A percentile compares a stretch with the other conserved stretches of the same genome.
phyloP scores from a whole-genome alignment of 2,113 vertebrate genomes.

The Capricornis sumatraensis region DNA sequence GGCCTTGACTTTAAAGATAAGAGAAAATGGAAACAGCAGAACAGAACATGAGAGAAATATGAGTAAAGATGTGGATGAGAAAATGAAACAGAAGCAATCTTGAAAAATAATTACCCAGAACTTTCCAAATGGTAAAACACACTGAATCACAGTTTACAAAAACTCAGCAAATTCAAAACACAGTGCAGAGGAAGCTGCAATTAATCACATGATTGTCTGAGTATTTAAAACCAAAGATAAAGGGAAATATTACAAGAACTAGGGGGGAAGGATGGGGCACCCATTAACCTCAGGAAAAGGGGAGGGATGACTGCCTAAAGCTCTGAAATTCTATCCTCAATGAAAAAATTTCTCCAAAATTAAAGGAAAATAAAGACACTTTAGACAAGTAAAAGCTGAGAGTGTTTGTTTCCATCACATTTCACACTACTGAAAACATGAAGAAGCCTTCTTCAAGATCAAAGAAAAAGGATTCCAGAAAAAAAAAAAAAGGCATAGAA shows the following conservation, averaged over 20 bases:
- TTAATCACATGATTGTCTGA: neutral
- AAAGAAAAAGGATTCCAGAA: neutral
- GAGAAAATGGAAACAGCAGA: neutral
- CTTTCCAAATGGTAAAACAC: neutral
- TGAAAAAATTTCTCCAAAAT: neutral
- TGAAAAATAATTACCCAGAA: neutral
- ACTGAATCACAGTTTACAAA: neutral
- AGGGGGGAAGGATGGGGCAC: fast-evolving
- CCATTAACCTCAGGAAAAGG: neutral
- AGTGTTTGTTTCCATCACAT: neutral
- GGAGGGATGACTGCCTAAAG: fast-evolving
- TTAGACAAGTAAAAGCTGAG: neutral
- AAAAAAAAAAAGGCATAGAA: neutral
- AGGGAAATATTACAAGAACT: neutral
- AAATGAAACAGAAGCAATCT: neutral
- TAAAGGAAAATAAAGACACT: neutral
- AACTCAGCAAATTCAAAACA: neutral
- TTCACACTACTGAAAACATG: neutral
- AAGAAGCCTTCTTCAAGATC: neutral
- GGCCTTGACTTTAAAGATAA: neutral
- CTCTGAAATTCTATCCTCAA: no score
- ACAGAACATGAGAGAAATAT: fast-evolving
- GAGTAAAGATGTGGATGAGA: neutral
- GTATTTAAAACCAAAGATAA: neutral
- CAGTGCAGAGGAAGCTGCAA: neutral